Evolutionary conservation across 1,140 invertebrate genomes (phyloP).

Genomic region (Nebria ingens): DNA sequence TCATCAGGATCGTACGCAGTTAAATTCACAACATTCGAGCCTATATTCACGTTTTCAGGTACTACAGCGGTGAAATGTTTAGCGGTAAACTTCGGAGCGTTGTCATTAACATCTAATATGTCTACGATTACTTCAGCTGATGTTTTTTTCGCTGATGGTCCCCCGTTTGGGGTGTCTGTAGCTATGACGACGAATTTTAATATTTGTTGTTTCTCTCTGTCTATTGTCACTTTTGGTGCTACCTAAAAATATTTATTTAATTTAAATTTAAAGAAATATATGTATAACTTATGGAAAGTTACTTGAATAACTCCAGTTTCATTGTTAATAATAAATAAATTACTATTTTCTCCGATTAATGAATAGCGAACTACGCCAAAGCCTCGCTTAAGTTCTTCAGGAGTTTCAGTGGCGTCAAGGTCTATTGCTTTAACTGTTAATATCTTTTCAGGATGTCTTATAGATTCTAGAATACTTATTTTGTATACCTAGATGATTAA

Average conservation of each 20-base stretch:
- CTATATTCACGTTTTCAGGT: conserved; percentile 59
- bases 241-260: conserved; percentile 35
- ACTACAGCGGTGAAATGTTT: conserved; percentile 48
- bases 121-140: conserved; percentile 55
- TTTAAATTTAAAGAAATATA: conserved; percentile 16
- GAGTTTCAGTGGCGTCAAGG: conserved; percentile 46
- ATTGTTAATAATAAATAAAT: conserved; percentile 59
- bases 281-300: conserved; percentile 11
- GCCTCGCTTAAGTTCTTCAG: conserved; percentile 42
- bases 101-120: conserved; percentile 75
- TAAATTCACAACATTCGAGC: conserved; percentile 58
- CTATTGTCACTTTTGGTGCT: conserved; percentile 55
- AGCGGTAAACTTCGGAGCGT: conserved; percentile 48
- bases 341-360: conserved; percentile 57
- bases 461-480: conserved; percentile 58
- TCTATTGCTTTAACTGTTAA: conserved; percentile 60
- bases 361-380: conserved; percentile 59
- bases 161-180: conserved; percentile 55
- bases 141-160: conserved; percentile 47
- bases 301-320: conserved; percentile 53
- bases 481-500: conserved; percentile 46
- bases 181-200: conserved; percentile 60
- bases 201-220: conserved; percentile 60
- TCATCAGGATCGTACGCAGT: conserved; percentile 69
- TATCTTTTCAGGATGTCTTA: conserved; percentile 53